Evolutionary conservation across 2,797 vertebrate genomes (phyloP).

Genomic region (Enteromius trimaculatus): DNA sequence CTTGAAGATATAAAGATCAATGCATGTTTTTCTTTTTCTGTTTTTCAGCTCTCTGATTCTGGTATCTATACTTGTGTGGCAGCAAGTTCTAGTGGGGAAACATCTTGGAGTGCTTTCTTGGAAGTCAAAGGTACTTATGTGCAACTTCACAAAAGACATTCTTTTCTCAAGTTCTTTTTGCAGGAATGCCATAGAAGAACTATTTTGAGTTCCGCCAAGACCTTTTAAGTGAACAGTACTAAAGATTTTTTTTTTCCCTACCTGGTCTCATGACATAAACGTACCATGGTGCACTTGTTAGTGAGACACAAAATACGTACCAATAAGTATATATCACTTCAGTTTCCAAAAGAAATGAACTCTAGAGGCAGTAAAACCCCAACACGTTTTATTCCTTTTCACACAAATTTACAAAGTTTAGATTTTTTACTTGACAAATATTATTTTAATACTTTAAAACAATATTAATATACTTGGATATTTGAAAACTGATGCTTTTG

Average conservation of each 20-base stretch:
- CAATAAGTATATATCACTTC: no score
- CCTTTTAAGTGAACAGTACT: neutral
- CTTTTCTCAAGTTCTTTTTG: neutral
- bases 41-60: conserved; percentile 88
- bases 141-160: conserved; percentile 2
- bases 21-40: conserved; percentile 11
- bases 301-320: no score
- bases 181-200: neutral
- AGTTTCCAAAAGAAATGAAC: no score
- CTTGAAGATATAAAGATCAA: conserved; percentile 4
- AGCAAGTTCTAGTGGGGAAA: conserved; percentile 97
- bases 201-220: neutral
- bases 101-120: conserved; percentile 95
- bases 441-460: no score
- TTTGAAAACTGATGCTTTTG: no score
- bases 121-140: conserved; percentile 89
- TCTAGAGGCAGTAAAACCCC: no score
- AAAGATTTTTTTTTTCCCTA: neutral
- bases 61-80: conserved; percentile 98
- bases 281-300: no score
- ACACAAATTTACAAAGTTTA: no score
- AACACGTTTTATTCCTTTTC: no score
- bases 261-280: no score
- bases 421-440: no score
- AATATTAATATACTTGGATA: no score